phyloP scores from a whole-genome alignment of 2,888 invertebrate species.

The Ochropleura plecta region DNA sequence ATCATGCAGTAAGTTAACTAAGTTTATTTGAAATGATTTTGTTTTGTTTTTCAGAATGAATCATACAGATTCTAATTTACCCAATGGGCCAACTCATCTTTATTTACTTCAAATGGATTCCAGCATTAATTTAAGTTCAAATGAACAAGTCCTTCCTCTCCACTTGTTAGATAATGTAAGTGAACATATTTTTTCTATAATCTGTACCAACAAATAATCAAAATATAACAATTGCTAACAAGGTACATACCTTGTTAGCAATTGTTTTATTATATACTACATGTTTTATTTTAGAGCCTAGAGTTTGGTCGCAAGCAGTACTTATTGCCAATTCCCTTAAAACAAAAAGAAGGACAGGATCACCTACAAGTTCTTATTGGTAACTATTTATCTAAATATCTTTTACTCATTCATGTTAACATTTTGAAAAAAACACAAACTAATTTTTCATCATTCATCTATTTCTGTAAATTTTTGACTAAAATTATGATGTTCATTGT shows the following conservation, averaged over 20 bases:
- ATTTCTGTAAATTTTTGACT: background rate
- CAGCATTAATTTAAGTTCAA: slow-evolving; percentile 43
- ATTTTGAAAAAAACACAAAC: background rate
- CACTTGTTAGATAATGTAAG: slow-evolving; percentile 76
- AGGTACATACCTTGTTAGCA: too few relatives aligned
- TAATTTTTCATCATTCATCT: background rate
- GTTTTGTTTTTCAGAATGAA: slow-evolving; percentile 47
- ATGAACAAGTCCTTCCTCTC: slow-evolving; percentile 75
- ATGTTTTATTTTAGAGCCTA: slow-evolving; percentile 44
- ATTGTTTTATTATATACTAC: background rate
- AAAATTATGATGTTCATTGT: background rate
- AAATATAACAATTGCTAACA: too few relatives aligned
- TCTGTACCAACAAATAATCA: background rate
- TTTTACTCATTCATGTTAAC: background rate
- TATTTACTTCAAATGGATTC: slow-evolving; percentile 67
- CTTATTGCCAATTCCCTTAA: slow-evolving; percentile 48
- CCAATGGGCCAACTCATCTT: slow-evolving; percentile 51
- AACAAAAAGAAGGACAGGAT: slow-evolving; percentile 46
- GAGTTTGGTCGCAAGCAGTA: slow-evolving; percentile 50
- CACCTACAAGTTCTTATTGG: slow-evolving; percentile 60
- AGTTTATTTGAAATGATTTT: background rate
- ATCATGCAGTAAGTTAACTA: background rate
- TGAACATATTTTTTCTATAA: slow-evolving; percentile 39
- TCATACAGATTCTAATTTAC: slow-evolving; percentile 17
- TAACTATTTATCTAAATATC: slow-evolving; percentile 36